A percentile compares a stretch with the other conserved stretches of the same genome.
phyloP scores from a whole-genome alignment of 2,888 invertebrate species.

The Invenusta paracnida region DNA sequence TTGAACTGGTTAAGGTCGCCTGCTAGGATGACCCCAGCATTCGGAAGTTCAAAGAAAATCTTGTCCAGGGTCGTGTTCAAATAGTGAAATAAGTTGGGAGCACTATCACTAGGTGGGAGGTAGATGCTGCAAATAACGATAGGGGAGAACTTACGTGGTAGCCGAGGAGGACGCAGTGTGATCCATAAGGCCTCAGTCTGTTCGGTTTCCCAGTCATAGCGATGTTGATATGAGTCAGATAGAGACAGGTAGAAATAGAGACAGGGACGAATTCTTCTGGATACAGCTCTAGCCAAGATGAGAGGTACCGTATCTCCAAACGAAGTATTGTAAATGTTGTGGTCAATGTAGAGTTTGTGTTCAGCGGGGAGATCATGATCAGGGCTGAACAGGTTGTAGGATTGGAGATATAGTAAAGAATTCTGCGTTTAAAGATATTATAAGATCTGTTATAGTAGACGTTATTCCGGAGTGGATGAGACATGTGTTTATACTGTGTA shows the following conservation, averaged over 20 bases:
- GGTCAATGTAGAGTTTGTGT: too few species aligned
- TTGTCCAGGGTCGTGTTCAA: neutral
- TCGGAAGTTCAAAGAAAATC: neutral
- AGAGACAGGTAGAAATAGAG: neutral
- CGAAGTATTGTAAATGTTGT: too few species aligned
- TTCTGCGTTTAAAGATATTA: too few species aligned
- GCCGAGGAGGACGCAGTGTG: neutral
- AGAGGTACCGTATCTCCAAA: neutral
- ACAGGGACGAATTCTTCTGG: neutral
- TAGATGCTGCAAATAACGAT: neutral
- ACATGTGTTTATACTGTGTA: too few species aligned
- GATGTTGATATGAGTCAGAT: neutral
- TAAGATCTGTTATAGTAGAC: too few species aligned
- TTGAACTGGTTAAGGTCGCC: neutral
- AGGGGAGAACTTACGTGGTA: neutral
- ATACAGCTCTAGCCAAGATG: neutral
- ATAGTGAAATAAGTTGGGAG: neutral
- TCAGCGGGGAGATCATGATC: too few species aligned
- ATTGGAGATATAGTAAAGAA: too few species aligned
- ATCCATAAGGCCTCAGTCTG: neutral
- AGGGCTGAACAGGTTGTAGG: too few species aligned
- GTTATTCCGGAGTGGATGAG: too few species aligned
- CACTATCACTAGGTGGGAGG: neutral
- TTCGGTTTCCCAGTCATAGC: constrained; percentile 13
- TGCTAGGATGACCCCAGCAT: neutral